Evolutionary conservation across 2,113 vertebrate genomes (phyloP).

Genomic region (Lucifuga dentata): DNA sequence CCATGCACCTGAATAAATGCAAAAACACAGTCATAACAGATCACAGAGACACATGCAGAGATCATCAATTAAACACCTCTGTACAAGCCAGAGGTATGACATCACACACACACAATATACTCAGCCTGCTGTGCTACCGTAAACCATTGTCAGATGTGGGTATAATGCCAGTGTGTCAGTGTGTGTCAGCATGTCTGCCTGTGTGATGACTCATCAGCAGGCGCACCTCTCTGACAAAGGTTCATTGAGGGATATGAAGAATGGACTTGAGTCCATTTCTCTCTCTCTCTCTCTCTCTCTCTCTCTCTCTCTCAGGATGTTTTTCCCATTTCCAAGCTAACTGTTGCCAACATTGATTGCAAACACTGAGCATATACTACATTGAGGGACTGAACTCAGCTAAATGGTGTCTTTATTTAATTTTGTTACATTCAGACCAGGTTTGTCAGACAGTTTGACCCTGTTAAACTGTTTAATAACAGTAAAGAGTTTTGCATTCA

Average conservation of each 20-base stretch:
- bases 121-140: too few species aligned
- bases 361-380: too few species aligned
- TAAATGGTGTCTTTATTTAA: too few species aligned
- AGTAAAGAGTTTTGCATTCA: too few species aligned
- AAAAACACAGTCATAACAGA: constrained; percentile 37
- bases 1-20: not conserved
- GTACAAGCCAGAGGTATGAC: constrained; percentile 52
- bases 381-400: too few species aligned
- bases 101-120: constrained; percentile 52
- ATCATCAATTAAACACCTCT: constrained; percentile 66
- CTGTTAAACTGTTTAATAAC: too few species aligned
- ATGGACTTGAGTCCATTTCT: constrained; percentile 27
- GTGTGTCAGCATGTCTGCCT: constrained; percentile 52
- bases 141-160: too few species aligned
- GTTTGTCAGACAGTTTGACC: too few species aligned
- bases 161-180: constrained; percentile 33
- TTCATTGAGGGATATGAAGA: constrained; percentile 57
- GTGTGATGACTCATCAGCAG: constrained; percentile 68
- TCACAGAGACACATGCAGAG: constrained; percentile 6
- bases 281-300: constrained; percentile 4
- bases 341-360: not conserved
- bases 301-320: constrained; percentile 8
- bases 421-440: too few species aligned
- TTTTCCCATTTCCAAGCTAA: not conserved
- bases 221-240: constrained; percentile 55